Evolutionary conservation across 2,113 vertebrate genomes (phyloP).

Genomic region (Erinaceus europaeus): DNA sequence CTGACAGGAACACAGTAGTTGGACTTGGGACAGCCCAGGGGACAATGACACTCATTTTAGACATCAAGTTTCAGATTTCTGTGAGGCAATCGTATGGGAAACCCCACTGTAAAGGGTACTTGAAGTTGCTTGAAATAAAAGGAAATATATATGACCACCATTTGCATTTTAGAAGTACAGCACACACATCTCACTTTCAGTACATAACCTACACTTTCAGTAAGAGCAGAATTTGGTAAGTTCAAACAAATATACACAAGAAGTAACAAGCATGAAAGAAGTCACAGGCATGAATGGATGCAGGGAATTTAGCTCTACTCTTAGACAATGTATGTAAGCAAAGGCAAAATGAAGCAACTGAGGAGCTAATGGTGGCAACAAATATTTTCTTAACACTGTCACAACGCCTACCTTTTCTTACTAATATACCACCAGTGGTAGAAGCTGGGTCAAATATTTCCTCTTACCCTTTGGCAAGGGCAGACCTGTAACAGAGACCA

Average conservation of each 20-base stretch:
- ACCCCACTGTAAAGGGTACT: background rate
- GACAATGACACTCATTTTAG: background rate
- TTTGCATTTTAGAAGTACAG: background rate
- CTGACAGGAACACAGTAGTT: background rate
- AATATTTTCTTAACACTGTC: background rate
- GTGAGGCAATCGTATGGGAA: background rate
- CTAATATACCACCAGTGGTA: background rate
- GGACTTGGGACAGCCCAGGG: background rate
- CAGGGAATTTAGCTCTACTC: background rate
- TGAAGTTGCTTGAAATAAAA: background rate
- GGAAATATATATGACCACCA: background rate
- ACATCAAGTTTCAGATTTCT: background rate
- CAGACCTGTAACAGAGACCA: background rate
- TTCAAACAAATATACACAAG: slow-evolving; percentile 8
- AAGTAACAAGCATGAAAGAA: slow-evolving; percentile 10
- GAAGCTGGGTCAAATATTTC: background rate
- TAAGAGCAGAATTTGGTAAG: background rate
- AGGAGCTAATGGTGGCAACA: background rate
- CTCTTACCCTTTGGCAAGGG: background rate
- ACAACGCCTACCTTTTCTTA: background rate
- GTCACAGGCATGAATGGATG: background rate
- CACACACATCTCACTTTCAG: background rate
- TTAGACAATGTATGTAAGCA: background rate
- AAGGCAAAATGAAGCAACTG: background rate
- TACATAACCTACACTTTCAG: background rate